A percentile compares a stretch with the other conserved stretches of the same genome.
Conservation (phyloP, 2,888 invertebrate genomes). For the Torymus tubicola region DNA sequence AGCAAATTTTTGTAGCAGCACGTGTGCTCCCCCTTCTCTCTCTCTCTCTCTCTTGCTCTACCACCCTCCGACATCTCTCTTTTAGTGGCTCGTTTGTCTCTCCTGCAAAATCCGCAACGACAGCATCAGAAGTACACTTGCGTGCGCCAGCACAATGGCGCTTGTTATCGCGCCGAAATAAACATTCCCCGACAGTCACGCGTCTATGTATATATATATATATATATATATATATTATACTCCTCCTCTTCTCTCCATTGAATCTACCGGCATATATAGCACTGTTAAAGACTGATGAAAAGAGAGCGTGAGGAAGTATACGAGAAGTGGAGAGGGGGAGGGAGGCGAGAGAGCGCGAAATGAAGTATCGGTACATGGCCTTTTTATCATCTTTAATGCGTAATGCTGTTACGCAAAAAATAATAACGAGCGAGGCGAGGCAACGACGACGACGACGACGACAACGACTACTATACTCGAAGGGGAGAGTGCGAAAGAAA, state of each 20-base stretch:
- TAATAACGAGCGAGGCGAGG: constrained; percentile 53
- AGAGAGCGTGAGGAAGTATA: neutral
- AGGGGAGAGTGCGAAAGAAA: constrained; percentile 23
- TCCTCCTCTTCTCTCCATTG: constrained; percentile 11
- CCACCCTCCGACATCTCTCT: neutral
- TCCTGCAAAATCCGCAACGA: constrained; percentile 18
- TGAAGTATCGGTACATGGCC: constrained; percentile 46
- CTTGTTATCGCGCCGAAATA: constrained; percentile 47
- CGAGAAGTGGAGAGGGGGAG: neutral
- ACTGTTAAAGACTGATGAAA: constrained; percentile 12
- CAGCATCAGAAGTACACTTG: constrained; percentile 11
- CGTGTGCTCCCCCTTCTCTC: too few species aligned
- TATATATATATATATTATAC: too few species aligned
- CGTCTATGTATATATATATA: too few species aligned
- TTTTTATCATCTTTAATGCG: constrained; percentile 68
- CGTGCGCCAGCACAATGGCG: constrained; percentile 27
- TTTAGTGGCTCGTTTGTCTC: constrained; percentile 18
- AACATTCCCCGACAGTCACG: constrained; percentile 32
- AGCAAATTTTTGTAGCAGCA: neutral
- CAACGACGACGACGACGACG: neutral
- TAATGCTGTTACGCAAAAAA: constrained; percentile 70
- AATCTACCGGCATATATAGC: constrained; percentile 3
- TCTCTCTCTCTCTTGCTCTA: neutral
- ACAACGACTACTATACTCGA: neutral
- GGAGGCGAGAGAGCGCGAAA: constrained; percentile 19